These are phyloP conservation scores for Calephelis virginiensis DNA, from an alignment of 1,140 invertebrate species.

Conservation along the genomic window DNA sequence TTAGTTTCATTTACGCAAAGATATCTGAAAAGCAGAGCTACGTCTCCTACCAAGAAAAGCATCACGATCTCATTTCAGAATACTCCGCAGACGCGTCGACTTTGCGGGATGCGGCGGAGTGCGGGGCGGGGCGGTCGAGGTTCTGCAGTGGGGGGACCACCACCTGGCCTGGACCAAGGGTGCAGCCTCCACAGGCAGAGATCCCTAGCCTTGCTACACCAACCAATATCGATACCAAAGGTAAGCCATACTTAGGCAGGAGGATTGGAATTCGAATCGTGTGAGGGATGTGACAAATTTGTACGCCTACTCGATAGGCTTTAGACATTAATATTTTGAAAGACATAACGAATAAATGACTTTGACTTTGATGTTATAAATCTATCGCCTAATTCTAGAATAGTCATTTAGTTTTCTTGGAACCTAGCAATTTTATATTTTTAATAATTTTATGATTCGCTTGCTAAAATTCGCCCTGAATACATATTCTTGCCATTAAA, in stretches of 20 bases:
- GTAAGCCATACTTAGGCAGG: slow-evolving; percentile 17
- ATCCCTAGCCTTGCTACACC: slow-evolving; percentile 59
- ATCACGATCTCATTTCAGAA: slow-evolving; percentile 43
- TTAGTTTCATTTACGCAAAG: not conserved
- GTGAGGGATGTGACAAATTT: no score
- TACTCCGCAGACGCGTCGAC: slow-evolving; percentile 70
- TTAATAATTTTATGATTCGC: no score
- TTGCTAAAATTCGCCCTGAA: no score
- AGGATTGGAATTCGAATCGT: not conserved
- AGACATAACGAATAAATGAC: no score
- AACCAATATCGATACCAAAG: slow-evolving; percentile 71
- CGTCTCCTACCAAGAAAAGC: slow-evolving; percentile 20
- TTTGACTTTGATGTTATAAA: no score
- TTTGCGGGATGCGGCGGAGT: slow-evolving; percentile 64
- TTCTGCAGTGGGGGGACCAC: slow-evolving; percentile 58
- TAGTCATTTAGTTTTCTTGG: no score
- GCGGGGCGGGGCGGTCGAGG: slow-evolving; percentile 42
- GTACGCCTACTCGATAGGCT: no score
- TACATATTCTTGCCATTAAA: no score
- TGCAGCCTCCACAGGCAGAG: slow-evolving; percentile 67
- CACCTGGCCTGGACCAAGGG: slow-evolving; percentile 64
- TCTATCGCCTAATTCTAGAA: no score
- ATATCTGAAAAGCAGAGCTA: not conserved
- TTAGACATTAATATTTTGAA: no score
- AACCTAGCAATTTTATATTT: no score